These are phyloP conservation scores for Lasioglossum villosulum DNA, from an alignment of 2,888 invertebrate genomes.

Conservation along the genomic window DNA sequence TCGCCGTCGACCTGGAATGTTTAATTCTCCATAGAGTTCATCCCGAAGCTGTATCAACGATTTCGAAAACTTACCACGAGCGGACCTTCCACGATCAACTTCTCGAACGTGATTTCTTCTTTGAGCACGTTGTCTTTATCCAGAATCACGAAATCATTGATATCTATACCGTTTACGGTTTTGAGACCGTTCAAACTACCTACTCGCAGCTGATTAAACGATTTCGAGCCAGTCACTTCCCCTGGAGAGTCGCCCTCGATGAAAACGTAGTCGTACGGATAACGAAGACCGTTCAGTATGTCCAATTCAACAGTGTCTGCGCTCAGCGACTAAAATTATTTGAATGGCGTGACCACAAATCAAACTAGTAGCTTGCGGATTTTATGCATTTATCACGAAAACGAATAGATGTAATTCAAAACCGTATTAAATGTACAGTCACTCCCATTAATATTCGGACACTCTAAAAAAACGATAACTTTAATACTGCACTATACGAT, in stretches of 20 bases:
- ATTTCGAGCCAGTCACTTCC: conserved; percentile 85
- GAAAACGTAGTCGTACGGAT: conserved; percentile 86
- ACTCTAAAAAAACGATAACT: too few relatives aligned
- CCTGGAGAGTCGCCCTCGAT: conserved; percentile 77
- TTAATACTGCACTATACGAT: too few relatives aligned
- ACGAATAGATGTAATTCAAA: too few relatives aligned
- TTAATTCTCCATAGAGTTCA: neutral
- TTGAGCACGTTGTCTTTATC: conserved; percentile 84
- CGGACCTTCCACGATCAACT: conserved; percentile 85
- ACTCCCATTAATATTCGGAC: too few relatives aligned
- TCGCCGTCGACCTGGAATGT: conserved; percentile 85
- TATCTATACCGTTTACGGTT: conserved; percentile 84
- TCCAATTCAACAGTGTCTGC: conserved; percentile 73
- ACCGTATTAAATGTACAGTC: too few relatives aligned
- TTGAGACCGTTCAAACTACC: conserved; percentile 81
- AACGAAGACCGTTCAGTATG: conserved; percentile 85
- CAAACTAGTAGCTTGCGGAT: too few relatives aligned
- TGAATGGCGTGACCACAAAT: neutral
- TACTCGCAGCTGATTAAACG: conserved; percentile 84
- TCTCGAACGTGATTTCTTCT: conserved; percentile 85
- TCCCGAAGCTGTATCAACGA: neutral
- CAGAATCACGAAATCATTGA: conserved; percentile 85
- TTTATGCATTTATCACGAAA: too few relatives aligned
- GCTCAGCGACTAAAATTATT: conserved; percentile 47
- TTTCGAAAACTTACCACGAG: conserved; percentile 82